Percentiles rank a stretch among this genome's conserved stretches.
Evolutionary conservation across 1,140 invertebrate genomes (phyloP).

Genomic region (Drosophila bocqueti): DNA sequence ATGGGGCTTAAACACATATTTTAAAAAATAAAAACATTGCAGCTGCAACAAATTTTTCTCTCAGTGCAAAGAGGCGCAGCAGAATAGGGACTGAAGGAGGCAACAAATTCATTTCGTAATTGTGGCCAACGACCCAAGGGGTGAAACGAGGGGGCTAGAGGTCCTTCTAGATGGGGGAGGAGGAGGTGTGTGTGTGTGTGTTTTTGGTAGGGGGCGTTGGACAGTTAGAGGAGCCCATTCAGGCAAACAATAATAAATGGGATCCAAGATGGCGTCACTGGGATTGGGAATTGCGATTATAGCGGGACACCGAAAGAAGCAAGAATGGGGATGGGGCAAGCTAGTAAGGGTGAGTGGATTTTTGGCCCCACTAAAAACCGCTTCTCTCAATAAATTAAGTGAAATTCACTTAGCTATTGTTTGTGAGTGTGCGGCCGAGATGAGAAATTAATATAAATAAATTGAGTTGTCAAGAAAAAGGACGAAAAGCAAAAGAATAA

Average conservation of each 20-base stretch:
- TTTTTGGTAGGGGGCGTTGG: slow-evolving; percentile 7
- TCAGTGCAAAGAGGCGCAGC: slow-evolving; percentile 18
- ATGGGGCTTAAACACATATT: too few species aligned
- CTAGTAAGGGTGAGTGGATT: background rate
- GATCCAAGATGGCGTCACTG: slow-evolving; percentile 61
- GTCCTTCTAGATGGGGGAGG: slow-evolving; percentile 1
- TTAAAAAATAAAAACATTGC: too few species aligned
- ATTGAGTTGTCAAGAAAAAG: slow-evolving; percentile 81
- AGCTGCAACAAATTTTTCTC: background rate
- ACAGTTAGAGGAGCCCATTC: slow-evolving; percentile 48
- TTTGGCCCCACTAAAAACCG: slow-evolving; percentile 50
- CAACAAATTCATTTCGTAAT: slow-evolving; percentile 82
- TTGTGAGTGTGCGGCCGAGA: slow-evolving; percentile 39
- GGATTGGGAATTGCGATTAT: slow-evolving; percentile 52
- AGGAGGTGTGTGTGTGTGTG: background rate
- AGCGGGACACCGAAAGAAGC: background rate
- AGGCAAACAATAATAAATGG: slow-evolving; percentile 80
- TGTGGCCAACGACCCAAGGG: slow-evolving; percentile 77
- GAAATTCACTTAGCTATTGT: slow-evolving; percentile 82
- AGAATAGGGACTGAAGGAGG: slow-evolving; percentile 36
- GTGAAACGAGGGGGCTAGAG: background rate
- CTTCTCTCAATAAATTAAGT: slow-evolving; percentile 84
- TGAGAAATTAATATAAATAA: slow-evolving; percentile 85
- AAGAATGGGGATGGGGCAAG: too few species aligned
- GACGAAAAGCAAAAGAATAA: background rate